A percentile compares a stretch with the other conserved stretches of the same genome.
Evolutionary conservation across 2,113 vertebrate genomes (phyloP).

Genomic region (Catharus fuscescens): DNA sequence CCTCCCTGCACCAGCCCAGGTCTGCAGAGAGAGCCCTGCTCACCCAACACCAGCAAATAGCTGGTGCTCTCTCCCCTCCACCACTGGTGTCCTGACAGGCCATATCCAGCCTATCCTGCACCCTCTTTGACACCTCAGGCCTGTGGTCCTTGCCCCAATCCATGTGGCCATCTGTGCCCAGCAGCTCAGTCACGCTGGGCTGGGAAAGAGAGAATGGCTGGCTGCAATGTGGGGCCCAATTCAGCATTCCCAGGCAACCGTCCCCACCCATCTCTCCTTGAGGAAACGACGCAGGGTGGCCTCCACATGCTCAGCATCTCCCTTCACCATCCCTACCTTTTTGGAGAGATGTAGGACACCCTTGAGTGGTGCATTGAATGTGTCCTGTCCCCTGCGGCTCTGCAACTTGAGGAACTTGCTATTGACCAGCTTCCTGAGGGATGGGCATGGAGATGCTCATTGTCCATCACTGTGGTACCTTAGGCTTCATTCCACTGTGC

Average conservation of each 20-base stretch:
- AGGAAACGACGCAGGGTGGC: neutral
- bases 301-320: neutral
- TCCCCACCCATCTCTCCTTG: neutral
- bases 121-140: neutral
- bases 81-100: neutral
- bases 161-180: neutral
- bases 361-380: accelerated
- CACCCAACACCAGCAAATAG: neutral
- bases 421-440: neutral
- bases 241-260: neutral
- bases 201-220: neutral
- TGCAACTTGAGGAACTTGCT: neutral
- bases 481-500: neutral
- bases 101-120: neutral
- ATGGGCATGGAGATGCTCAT: neutral
- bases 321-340: neutral
- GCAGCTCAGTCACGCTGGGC: slow-evolving; percentile 70
- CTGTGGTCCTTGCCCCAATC: neutral
- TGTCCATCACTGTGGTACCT: neutral
- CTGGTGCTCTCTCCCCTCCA: neutral
- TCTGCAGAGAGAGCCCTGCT: neutral
- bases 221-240: neutral
- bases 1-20: neutral
- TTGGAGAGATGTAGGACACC: neutral
- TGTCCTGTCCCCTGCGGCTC: neutral